Evolutionary conservation across 2,113 vertebrate species (phyloP).

Genomic region (Glaucomys volans): DNA sequence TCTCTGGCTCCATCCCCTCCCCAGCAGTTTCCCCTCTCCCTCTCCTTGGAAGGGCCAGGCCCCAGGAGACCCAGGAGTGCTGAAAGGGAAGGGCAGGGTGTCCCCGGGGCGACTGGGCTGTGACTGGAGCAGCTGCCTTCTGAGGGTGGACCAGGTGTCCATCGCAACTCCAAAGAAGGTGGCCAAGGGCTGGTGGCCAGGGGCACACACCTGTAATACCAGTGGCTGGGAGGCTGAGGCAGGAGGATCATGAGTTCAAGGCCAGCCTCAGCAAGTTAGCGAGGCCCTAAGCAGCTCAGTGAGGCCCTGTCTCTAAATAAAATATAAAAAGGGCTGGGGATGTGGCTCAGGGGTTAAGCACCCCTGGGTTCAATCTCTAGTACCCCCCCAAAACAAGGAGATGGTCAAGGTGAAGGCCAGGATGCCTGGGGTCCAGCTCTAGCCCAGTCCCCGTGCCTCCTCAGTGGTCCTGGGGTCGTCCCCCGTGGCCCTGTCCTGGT

Average conservation of each 20-base stretch:
- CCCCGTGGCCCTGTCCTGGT: not conserved
- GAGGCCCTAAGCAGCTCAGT: too few relatives aligned
- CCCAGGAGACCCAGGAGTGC: not conserved
- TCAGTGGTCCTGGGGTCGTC: too few relatives aligned
- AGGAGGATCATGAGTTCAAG: too few relatives aligned
- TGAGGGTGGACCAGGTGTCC: not conserved
- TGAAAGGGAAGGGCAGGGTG: rapidly evolving
- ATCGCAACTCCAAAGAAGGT: not conserved
- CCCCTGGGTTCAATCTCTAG: too few relatives aligned
- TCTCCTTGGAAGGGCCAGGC: not conserved
- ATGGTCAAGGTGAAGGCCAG: not conserved
- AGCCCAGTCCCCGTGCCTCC: not conserved
- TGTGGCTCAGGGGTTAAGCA: too few relatives aligned
- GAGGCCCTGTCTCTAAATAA: too few relatives aligned
- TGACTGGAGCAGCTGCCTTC: not conserved
- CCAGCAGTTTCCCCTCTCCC: not conserved
- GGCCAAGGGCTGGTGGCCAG: too few relatives aligned
- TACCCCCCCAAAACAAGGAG: too few relatives aligned
- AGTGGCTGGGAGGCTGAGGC: too few relatives aligned
- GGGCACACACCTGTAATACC: too few relatives aligned
- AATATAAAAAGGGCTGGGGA: too few relatives aligned
- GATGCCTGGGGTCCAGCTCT: not conserved
- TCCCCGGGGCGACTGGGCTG: not conserved
- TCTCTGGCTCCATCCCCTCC: not conserved
- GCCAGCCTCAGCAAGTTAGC: too few relatives aligned